Evolutionary conservation across 1,140 invertebrate genomes (phyloP).

Genomic region (Neodiprion lecontei): DNA sequence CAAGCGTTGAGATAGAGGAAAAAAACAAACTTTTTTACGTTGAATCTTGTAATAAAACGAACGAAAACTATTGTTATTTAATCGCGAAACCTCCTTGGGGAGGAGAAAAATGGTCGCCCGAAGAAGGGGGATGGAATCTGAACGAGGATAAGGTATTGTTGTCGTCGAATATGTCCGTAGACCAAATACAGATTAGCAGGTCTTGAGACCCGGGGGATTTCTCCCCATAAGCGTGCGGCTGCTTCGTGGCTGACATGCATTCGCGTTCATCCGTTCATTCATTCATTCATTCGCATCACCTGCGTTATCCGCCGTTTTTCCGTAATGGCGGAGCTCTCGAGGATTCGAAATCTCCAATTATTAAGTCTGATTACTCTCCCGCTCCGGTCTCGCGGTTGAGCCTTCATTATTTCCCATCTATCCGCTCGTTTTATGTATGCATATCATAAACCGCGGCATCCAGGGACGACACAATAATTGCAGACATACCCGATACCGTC

Average conservation of each 20-base stretch:
- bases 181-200: conserved; percentile 2
- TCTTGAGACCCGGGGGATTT: background rate
- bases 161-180: background rate
- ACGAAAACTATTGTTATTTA: too few species aligned
- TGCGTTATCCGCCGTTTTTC: background rate
- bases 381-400: background rate
- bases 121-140: background rate
- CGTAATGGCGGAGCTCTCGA: conserved; percentile 1
- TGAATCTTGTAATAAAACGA: too few species aligned
- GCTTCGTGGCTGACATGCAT: too few species aligned
- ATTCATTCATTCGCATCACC: background rate
- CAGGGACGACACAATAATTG: background rate
- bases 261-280: background rate
- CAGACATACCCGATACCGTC: too few species aligned
- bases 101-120: too few species aligned
- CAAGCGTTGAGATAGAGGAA: too few species aligned
- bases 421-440: background rate
- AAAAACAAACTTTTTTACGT: too few species aligned
- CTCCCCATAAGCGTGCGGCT: too few species aligned
- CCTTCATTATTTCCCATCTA: conserved; percentile 1
- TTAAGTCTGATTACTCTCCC: background rate
- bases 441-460: background rate
- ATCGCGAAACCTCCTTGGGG: too few species aligned
- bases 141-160: background rate
- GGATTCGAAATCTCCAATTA: conserved; percentile 3